These are phyloP conservation scores for Seira ritae DNA, from an alignment of 2,888 invertebrate species.

Conservation along the genomic window DNA sequence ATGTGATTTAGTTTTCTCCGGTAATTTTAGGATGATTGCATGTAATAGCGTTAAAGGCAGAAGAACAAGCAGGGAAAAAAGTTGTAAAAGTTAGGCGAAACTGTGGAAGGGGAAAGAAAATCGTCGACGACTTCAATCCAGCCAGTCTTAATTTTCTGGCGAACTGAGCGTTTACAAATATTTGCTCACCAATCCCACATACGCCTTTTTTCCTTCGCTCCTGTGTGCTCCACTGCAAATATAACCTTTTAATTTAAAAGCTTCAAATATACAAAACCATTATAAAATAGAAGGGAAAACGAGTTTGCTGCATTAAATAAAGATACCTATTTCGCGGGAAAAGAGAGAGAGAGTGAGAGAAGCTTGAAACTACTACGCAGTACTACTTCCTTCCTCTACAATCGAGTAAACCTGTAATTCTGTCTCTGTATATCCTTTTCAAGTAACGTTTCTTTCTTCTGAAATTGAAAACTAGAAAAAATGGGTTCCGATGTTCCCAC, in stretches of 20 bases:
- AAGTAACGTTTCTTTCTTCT: too few relatives aligned
- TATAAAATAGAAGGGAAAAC: conserved; percentile 42
- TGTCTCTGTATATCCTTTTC: too few relatives aligned
- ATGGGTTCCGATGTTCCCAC: too few relatives aligned
- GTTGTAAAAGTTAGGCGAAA: not conserved
- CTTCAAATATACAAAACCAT: conserved; percentile 57
- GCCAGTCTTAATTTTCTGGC: conserved; percentile 73
- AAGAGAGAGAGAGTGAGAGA: not conserved
- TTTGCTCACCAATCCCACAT: conserved; percentile 72
- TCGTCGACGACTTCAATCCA: conserved; percentile 69
- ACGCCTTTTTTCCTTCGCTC: conserved; percentile 68
- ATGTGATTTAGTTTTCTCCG: not conserved
- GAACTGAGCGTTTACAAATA: conserved; percentile 74
- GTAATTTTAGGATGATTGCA: too few relatives aligned
- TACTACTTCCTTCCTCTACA: too few relatives aligned
- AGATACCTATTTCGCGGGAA: not conserved
- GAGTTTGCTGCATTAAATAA: conserved; percentile 10
- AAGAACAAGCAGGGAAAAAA: too few relatives aligned
- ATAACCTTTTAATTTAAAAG: conserved; percentile 74
- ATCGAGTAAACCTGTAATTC: too few relatives aligned
- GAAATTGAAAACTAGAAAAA: too few relatives aligned
- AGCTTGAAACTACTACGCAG: not conserved
- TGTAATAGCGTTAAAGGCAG: too few relatives aligned
- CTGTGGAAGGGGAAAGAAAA: conserved; percentile 20
- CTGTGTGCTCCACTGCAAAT: conserved; percentile 64